phyloP scores from a whole-genome alignment of 2,797 vertebrate genomes.

The Myripristis murdjan region DNA sequence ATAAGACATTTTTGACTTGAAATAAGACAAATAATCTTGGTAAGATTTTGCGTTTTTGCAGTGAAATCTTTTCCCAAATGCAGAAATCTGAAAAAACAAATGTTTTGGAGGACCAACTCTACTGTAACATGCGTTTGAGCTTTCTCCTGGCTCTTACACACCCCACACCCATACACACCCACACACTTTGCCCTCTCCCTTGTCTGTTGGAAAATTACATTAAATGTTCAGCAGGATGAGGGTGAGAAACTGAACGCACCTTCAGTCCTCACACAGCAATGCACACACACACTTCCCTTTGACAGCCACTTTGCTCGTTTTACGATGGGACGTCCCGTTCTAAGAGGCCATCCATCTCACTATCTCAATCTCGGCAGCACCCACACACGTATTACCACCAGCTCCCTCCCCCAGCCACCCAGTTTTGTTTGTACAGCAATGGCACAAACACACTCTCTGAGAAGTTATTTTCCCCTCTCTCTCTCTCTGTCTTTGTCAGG shows the following conservation, averaged over 20 bases:
- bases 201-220: background rate
- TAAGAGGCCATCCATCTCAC: slow-evolving; percentile 44
- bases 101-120: no score
- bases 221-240: no score
- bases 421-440: slow-evolving; percentile 62
- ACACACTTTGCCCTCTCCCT: no score
- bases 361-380: slow-evolving; percentile 16
- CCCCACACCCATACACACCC: no score
- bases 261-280: slow-evolving; percentile 21
- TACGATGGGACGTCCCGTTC: slow-evolving; percentile 38
- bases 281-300: slow-evolving; percentile 36
- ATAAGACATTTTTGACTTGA: no score
- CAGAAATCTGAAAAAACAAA: no score
- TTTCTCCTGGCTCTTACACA: no score
- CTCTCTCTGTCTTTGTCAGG: slow-evolving; percentile 53
- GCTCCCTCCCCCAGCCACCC: slow-evolving; percentile 5
- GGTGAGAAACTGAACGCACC: slow-evolving; percentile 8
- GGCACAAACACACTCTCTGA: slow-evolving; percentile 43
- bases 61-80: no score
- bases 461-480: slow-evolving; percentile 24
- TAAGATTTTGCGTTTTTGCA: no score
- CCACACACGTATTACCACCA: background rate
- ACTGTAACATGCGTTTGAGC: background rate
- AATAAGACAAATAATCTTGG: no score
- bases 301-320: slow-evolving; percentile 20